phyloP scores from a whole-genome alignment of 2,888 invertebrate genomes.

The Creontiades dilutus region DNA sequence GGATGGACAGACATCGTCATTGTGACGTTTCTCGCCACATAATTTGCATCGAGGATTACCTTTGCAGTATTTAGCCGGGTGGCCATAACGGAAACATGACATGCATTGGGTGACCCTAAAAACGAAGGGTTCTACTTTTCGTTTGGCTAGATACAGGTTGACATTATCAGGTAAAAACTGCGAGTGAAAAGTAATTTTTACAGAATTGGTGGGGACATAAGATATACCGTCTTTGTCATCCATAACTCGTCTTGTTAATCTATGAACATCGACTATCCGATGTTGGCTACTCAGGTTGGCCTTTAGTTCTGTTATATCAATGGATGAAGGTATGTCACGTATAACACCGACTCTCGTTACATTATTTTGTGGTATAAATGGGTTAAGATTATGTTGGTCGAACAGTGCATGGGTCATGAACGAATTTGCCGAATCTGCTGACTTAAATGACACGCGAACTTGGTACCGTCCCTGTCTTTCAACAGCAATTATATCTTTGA shows the following conservation, averaged over 20 bases:
- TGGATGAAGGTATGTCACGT: not conserved
- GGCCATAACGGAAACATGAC: not conserved
- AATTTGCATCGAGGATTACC: not conserved
- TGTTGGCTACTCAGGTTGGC: not conserved
- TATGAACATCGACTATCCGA: not conserved
- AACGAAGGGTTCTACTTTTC: not conserved
- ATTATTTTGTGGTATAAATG: not conserved
- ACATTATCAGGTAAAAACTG: not conserved
- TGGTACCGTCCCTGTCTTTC: not conserved
- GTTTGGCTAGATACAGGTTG: not conserved
- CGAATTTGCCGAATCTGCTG: not conserved
- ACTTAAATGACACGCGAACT: not conserved
- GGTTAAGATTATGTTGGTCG: not conserved
- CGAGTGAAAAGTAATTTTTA: not conserved
- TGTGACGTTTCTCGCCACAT: not conserved
- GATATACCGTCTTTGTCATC: not conserved
- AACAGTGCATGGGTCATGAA: not conserved
- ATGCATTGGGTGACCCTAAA: not conserved
- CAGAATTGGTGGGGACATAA: not conserved
- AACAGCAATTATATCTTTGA: not conserved
- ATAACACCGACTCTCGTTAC: not conserved
- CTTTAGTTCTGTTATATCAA: not conserved
- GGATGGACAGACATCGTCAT: not conserved
- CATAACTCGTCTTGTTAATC: not conserved
- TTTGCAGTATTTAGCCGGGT: not conserved